Evolutionary conservation across 2,888 invertebrate genomes (phyloP), one percentile per base, ranked within the genome.

Genomic region (Drosophila cyrtoloma): DNA sequence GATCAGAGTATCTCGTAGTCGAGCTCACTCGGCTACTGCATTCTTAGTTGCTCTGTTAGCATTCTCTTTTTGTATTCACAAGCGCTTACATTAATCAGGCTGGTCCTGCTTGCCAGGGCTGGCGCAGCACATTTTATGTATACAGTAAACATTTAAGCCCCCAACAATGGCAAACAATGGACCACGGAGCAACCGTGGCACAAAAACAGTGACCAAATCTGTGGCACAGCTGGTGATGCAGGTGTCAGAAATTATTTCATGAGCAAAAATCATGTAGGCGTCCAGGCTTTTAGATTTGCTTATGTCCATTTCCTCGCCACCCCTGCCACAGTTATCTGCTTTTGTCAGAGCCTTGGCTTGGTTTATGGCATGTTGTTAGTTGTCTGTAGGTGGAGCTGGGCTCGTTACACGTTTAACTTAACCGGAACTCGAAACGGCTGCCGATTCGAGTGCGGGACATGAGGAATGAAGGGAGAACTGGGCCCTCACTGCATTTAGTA

Each of bases 191-290:
- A 39, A 55, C 65, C 50, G 64, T 39, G 28, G 5, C 32, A 57
- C 37, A 39, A 56, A 59, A 44, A 35, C 39, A 47, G 37, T 65
- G 64, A 60, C 77, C 64, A 62, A 73, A 57, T 73, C 57, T 42
- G 51, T 63, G 71, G 60, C 77, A 61, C 82, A 81, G 77, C 85
- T 77, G 84, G 75, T 65, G 67, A 76, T 65, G 67, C 70, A 69
- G 75, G 74, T 81, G 74, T 75, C 68, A 75, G 77, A 82, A 90
- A 86, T 90, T 69, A 90, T 86, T 87, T 86, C 89, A 87, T 79
- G 90, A 86, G 79, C 90, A 86, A 87, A 90, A 87, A 88, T 90
- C 90, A 84, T 87, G 90, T 88, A 74, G 73, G 71, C 67, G 71
- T 59, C 67, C 75, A 59, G 72, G 63, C 77, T 66, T 81, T 75